Conservation (phyloP, 2,113 vertebrate species). For the Protobothrops flavoviridis region DNA sequence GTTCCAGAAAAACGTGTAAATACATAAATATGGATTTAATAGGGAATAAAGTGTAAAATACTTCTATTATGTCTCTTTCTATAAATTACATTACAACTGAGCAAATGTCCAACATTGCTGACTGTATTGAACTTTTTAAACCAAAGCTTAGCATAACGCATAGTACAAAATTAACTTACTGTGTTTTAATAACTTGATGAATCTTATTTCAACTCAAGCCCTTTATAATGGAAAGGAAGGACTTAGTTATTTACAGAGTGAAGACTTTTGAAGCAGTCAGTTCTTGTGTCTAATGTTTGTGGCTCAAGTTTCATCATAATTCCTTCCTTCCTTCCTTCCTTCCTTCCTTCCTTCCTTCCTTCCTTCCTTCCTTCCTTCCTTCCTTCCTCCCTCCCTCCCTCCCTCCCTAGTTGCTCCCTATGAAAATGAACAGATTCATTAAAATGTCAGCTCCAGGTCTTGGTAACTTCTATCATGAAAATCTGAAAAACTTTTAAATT, state of each 20-base stretch:
- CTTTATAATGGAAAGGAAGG: neutral
- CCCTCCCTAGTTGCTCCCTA: neutral
- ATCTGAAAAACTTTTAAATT: neutral
- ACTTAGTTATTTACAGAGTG: neutral
- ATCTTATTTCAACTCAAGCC: neutral
- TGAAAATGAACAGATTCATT: conserved; percentile 16
- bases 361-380: neutral
- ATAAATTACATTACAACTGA: neutral
- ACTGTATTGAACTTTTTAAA: neutral
- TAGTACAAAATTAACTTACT: neutral
- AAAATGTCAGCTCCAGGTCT: neutral
- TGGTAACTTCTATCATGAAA: neutral
- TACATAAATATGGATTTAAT: neutral
- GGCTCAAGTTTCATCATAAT: neutral
- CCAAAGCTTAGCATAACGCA: neutral
- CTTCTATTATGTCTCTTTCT: neutral
- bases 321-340: neutral
- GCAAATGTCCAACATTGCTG: neutral
- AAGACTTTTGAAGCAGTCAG: neutral
- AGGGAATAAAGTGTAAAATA: neutral
- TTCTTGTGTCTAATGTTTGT: neutral
- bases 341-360: neutral
- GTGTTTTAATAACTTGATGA: neutral
- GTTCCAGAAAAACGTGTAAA: neutral
- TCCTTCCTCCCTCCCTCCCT: neutral